Base-by-base conservation (phyloP, 1,140 invertebrate genomes). In the Anadara kagoshimensis region DNA sequence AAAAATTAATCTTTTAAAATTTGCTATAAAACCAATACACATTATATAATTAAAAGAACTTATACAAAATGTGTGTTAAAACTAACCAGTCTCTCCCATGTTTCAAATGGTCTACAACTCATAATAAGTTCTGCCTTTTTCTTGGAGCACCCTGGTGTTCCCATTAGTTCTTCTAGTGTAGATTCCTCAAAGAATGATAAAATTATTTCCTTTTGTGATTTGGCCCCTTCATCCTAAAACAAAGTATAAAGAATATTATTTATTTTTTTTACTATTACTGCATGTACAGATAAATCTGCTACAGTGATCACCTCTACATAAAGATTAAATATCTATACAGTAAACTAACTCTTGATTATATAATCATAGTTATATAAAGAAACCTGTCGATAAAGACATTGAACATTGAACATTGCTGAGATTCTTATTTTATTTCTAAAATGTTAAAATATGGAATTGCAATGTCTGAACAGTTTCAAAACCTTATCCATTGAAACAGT, bases 51-150 rank as follows among this genome's bases (percentile, higher is more conserved):
- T 20, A 58, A 4, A 24, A 22, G 41, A 45, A 63, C 1, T 22
- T 4, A 36, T 4, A 14, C 16, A 10, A 49, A n/a, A 14, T 49
- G 10, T 63, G 43, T 18, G 12, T 3, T 22, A 58, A 22, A 43
- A 29, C 83, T 78, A 76, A 91, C 89, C 78, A 91, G 81, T 68
- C 90, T 86, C 12, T 79, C 73, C 90, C 89, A 91, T 29, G 83
- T 79, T 63, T 61, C 73, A 73, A 90, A 92, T 18, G 91, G 91
- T 64, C 91, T 77, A 11, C 85, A 57, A 53, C 80, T 74, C 1
- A 89, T 66, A 63, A 92, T 88, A 20, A 84, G 47, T 57, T 91
- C 89, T 8, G 88, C 88, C 79, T 91, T 91, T 76, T 91, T 92
- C 74, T 89, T 90, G 12, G 88, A 90, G 75, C 90, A 91, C 7